Percentiles rank a stretch among this genome's conserved stretches.
These are phyloP conservation scores for Plebejus argus DNA, from an alignment of 2,888 invertebrate genomes.

Conservation along the genomic window DNA sequence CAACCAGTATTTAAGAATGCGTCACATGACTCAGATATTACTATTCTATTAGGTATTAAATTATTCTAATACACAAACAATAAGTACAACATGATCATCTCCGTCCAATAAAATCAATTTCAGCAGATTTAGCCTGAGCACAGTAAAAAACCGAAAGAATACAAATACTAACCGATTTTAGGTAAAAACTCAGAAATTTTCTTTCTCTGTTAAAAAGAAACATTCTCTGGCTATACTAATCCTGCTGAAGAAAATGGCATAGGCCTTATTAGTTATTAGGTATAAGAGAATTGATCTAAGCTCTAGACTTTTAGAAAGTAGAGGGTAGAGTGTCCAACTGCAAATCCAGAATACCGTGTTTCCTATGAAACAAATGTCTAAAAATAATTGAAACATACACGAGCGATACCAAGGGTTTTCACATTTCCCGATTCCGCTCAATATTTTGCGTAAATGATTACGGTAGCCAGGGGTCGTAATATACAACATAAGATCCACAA, in stretches of 20 bases:
- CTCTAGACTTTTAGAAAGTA: no score
- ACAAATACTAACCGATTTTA: neutral
- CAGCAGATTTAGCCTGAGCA: neutral
- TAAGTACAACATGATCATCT: neutral
- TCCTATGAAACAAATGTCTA: no score
- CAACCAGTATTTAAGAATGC: neutral
- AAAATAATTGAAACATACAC: no score
- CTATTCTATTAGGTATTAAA: constrained; percentile 5
- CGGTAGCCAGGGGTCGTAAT: neutral
- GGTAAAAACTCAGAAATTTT: no score
- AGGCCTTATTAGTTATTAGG: no score
- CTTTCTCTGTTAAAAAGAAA: no score
- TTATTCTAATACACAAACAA: neutral
- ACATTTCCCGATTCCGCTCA: neutral
- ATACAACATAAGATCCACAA: neutral
- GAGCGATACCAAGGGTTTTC: no score
- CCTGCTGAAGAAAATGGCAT: no score
- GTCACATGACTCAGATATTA: constrained; percentile 7
- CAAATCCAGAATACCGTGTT: no score
- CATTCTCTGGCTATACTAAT: no score
- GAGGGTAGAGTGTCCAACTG: no score
- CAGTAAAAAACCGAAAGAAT: neutral
- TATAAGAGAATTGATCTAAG: no score
- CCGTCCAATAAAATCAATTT: neutral
- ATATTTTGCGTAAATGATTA: constrained; percentile 5